Conservation (phyloP, 1,140 invertebrate genomes). For the Gerris buenoi region DNA sequence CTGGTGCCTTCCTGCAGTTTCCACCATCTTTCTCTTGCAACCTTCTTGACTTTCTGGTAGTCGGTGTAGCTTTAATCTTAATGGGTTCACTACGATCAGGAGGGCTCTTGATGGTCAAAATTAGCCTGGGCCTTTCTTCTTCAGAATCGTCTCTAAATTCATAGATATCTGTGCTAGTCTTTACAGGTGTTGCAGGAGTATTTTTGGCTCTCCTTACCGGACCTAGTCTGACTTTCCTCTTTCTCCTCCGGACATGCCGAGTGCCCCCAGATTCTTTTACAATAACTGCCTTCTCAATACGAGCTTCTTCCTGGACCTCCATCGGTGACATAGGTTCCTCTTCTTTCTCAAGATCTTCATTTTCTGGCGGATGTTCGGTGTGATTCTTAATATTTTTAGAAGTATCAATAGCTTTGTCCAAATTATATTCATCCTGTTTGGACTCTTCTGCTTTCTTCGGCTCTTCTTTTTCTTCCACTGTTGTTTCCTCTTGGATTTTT, state of each 20-base stretch:
- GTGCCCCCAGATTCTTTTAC: constrained; percentile 14
- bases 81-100: constrained; percentile 20
- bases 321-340: background rate
- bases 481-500: no score
- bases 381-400: no score
- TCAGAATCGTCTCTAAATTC: constrained; percentile 72
- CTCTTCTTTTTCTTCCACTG: no score
- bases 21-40: constrained; percentile 56
- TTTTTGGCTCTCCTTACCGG: constrained; percentile 31
- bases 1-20: constrained; percentile 50
- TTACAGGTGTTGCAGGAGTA: constrained; percentile 22
- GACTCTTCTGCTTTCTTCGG: constrained; percentile 22
- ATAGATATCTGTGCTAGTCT: constrained; percentile 52
- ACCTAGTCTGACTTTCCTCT: constrained; percentile 27
- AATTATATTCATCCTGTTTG: no score
- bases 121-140: constrained; percentile 55
- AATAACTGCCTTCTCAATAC: background rate
- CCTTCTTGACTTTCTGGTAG: constrained; percentile 52
- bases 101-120: constrained; percentile 64
- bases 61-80: constrained; percentile 27
- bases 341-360: constrained; percentile 15
- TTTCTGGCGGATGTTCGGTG: constrained; percentile 17
- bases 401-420: no score
- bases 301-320: background rate
- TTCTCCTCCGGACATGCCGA: constrained; percentile 23